These are phyloP conservation scores for Melanotaenia maccullochi DNA, from an alignment of 2,797 vertebrate species.

Conservation along the genomic window DNA sequence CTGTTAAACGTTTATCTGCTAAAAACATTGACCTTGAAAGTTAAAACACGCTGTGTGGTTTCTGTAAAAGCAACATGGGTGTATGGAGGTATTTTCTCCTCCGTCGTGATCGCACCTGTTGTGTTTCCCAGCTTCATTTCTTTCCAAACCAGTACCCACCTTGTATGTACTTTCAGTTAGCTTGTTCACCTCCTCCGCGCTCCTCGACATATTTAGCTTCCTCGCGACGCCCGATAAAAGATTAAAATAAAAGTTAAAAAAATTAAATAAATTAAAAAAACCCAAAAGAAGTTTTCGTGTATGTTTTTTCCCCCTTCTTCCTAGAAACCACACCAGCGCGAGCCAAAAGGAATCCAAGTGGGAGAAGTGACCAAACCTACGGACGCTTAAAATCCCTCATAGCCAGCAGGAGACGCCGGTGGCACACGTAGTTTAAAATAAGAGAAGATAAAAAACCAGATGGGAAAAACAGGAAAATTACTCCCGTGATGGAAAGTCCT, in stretches of 20 bases:
- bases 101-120: constrained; percentile 59
- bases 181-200: constrained; percentile 90
- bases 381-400: constrained; percentile 60
- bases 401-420: constrained; percentile 43
- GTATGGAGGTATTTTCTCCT: constrained; percentile 11
- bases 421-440: background rate
- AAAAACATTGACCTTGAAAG: background rate
- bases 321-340: background rate
- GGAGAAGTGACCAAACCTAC: constrained; percentile 47
- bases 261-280: background rate
- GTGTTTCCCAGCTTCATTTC: constrained; percentile 31
- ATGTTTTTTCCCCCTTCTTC: background rate
- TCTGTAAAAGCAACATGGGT: background rate
- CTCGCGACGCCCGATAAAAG: constrained; percentile 16
- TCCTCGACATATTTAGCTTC: constrained; percentile 87
- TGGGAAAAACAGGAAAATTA: constrained; percentile 6
- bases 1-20: constrained; percentile 5
- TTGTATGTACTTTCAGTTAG: constrained; percentile 95
- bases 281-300: background rate
- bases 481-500: constrained; percentile 2
- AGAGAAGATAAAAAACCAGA: background rate
- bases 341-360: constrained; percentile 16
- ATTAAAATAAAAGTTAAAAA: background rate
- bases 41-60: background rate
- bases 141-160: constrained; percentile 74